A percentile compares a stretch with the other conserved stretches of the same genome.
phyloP scores from a whole-genome alignment of 2,888 invertebrate genomes.

The Bellardia bayeri region DNA sequence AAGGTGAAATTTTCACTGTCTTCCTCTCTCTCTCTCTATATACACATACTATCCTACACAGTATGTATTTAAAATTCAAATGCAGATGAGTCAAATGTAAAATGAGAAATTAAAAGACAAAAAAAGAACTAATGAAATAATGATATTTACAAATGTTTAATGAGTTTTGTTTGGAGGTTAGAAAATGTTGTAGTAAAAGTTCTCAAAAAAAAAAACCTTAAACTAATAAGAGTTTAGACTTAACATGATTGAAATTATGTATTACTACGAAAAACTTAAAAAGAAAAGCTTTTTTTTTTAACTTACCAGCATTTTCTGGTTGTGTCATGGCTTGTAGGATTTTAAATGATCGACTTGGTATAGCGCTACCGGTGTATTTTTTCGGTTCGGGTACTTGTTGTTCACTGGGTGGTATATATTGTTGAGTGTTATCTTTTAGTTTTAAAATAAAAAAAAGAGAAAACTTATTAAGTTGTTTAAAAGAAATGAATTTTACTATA shows the following conservation, averaged over 20 bases:
- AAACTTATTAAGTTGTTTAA: too few species aligned
- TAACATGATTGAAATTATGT: constrained; percentile 23
- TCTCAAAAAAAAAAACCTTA: constrained; percentile 21
- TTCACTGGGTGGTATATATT: constrained; percentile 87
- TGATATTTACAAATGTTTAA: constrained; percentile 54
- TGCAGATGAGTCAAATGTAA: constrained; percentile 61
- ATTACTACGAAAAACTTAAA: not conserved
- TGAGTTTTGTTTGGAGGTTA: constrained; percentile 15
- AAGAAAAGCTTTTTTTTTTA: constrained; percentile 5
- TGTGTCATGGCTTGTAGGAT: constrained; percentile 92
- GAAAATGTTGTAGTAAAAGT: constrained; percentile 6
- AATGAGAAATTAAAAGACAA: constrained; percentile 20
- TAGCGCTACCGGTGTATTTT: constrained; percentile 90
- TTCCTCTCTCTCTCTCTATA: constrained; percentile 16
- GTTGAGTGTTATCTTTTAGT: constrained; percentile 79
- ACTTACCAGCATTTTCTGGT: constrained; percentile 88
- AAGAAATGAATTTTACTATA: too few species aligned
- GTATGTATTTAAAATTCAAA: constrained; percentile 8
- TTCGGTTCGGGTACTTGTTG: constrained; percentile 89
- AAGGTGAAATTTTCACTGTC: constrained; percentile 80
- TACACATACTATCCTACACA: constrained; percentile 25
- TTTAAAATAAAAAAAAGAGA: not conserved
- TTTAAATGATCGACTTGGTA: constrained; percentile 92
- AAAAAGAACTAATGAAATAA: constrained; percentile 40
- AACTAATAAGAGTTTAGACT: not conserved